Evolutionary conservation across 2,797 vertebrate genomes (phyloP).

Genomic region (Xenopus petersii): DNA sequence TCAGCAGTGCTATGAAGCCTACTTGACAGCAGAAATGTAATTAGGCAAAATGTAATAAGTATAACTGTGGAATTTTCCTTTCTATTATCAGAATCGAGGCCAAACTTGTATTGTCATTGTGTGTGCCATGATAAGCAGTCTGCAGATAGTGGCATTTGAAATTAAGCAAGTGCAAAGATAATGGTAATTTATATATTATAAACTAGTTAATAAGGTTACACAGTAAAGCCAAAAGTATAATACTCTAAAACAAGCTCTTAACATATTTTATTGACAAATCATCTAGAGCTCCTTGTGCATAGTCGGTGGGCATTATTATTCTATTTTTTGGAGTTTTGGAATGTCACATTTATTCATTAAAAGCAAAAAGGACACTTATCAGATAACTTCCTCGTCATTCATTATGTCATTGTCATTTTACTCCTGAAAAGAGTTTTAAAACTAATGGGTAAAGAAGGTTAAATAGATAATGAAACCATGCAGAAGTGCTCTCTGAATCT

Average conservation of each 20-base stretch:
- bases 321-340: constrained; percentile 21
- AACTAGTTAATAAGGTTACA: too few species aligned
- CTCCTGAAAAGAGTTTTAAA: constrained; percentile 27
- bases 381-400: constrained; percentile 41
- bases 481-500: constrained; percentile 18
- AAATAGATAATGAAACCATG: constrained; percentile 35
- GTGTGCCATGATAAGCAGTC: too few species aligned
- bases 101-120: too few species aligned
- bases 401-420: constrained; percentile 37
- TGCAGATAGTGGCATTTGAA: too few species aligned
- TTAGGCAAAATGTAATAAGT: constrained; percentile 24
- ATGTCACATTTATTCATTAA: constrained; percentile 40
- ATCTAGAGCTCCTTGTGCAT: constrained; percentile 8
- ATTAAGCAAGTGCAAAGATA: too few species aligned
- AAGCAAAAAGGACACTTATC: constrained; percentile 14
- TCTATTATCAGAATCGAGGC: too few species aligned
- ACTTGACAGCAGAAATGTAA: constrained; percentile 2
- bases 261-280: too few species aligned
- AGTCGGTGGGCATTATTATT: constrained; percentile 10
- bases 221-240: too few species aligned
- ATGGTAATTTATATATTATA: too few species aligned
- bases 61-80: constrained; percentile 22
- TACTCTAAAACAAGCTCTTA: too few species aligned
- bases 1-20: constrained; percentile 6
- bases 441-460: constrained; percentile 42